These are phyloP conservation scores for Chamaetylas fuelleborni DNA, from an alignment of 2,113 vertebrate genomes.

Conservation along the genomic window DNA sequence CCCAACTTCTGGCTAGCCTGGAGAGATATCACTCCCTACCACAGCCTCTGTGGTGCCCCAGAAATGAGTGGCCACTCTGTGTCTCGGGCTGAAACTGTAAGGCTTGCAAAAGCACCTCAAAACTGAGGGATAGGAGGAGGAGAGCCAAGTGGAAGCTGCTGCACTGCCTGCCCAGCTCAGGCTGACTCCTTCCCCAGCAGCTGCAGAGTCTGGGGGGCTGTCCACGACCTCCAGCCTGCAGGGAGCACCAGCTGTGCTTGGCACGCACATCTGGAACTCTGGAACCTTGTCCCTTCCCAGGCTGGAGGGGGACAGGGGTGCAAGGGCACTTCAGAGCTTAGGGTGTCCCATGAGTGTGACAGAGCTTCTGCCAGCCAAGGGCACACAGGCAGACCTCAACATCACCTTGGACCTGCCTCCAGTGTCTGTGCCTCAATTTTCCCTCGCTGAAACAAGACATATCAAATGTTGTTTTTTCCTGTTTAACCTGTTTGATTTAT, in stretches of 20 bases:
- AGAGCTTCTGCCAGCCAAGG: neutral
- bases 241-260: neutral
- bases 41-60: neutral
- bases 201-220: neutral
- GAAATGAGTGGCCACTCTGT: accelerated
- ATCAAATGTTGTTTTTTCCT: neutral
- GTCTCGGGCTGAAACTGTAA: neutral
- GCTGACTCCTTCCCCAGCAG: neutral
- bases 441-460: neutral
- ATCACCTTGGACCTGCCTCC: neutral
- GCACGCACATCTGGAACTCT: neutral
- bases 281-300: neutral
- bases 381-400: accelerated
- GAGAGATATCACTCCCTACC: accelerated
- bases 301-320: neutral
- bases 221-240: accelerated
- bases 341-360: accelerated
- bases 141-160: neutral
- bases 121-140: neutral
- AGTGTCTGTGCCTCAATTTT: neutral
- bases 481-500: neutral
- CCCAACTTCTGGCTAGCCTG: accelerated
- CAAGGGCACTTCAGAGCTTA: accelerated
- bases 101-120: neutral
- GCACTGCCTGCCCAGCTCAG: neutral